Conservation (phyloP, 1,140 invertebrate species). For the Macrostomum lignano region DNA sequence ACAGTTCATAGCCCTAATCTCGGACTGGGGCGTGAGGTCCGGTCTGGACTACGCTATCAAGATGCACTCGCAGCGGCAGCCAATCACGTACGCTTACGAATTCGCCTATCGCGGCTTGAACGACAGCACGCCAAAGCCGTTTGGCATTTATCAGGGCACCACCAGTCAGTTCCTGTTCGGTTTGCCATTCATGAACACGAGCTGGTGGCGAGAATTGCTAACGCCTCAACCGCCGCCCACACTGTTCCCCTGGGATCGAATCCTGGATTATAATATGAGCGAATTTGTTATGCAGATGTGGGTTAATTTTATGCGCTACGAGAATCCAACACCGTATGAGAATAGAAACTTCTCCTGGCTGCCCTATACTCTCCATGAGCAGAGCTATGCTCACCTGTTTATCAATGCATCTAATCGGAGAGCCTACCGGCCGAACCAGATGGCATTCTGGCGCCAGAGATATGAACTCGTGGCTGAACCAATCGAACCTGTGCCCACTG, state of each 20-base stretch:
- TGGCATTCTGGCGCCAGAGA: conserved; percentile 3
- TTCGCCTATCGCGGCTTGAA: conserved; percentile 1
- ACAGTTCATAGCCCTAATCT: not conserved
- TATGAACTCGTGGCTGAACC: conserved; percentile 3
- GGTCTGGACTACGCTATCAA: not conserved
- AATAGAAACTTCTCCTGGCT: conserved; percentile 2
- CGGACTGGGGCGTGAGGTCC: not conserved
- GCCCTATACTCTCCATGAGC: not conserved
- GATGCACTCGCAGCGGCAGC: not conserved
- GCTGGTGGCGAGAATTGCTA: not conserved
- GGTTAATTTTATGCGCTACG: conserved; percentile 1
- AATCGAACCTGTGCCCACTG: not conserved
- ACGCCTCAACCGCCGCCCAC: not conserved
- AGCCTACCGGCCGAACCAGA: not conserved
- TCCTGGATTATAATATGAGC: conserved; percentile 3
- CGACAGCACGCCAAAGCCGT: not conserved
- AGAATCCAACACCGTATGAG: conserved; percentile 3
- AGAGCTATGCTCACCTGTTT: conserved; percentile 2
- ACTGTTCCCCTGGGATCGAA: too few species aligned
- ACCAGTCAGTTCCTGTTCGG: not conserved
- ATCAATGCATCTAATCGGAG: conserved; percentile 1
- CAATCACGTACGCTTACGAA: not conserved
- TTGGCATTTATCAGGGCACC: conserved; percentile 3
- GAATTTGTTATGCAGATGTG: conserved; percentile 4
- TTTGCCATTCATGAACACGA: conserved; percentile 1